Base-by-base conservation (phyloP, 2,113 vertebrate species). In the Sorex araneus region DNA sequence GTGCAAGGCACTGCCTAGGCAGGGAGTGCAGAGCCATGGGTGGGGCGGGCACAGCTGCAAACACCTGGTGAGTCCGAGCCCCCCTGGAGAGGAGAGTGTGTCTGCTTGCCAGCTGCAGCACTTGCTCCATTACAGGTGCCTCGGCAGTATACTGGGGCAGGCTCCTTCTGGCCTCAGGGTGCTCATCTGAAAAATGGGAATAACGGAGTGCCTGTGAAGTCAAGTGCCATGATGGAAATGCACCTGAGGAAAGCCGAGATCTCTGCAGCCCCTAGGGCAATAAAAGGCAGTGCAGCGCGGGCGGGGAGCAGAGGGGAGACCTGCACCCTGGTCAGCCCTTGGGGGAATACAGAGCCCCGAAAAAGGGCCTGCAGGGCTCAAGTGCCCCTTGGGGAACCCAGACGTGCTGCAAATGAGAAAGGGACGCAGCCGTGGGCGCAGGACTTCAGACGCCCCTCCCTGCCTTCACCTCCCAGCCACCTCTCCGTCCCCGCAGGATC, bases 1-100 rank as follows among this genome's bases (percentile, higher is more conserved):
- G 19, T 27, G 28, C 73, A 6, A 4, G 0, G 27, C 73, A 19
- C 0, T 4, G 0, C 19, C 6, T 9, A 25, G 45, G n/a, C 67
- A 47, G 19, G 64, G 47, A 54, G 47, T 25, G 67, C 16, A 1
- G 7, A 30, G 47, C 0, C 1, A 64, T 32, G 21, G 0, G 0
- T 25, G 32, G 23, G 34, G 15, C 54, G 4, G 18, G 15, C 54
- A 21, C 19, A 60, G 57, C 18, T 60, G 18, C 27, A 9, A n/a
- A 75, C 19, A 40, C 16, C 64, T 34, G 13, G 1, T 1, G 25
- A 10, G n/a, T n/a, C 64, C 63, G n/a, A 82, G n/a, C 8, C 66
- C 70, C 15, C 47, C 36, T 23, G 8, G 54, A 25, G 11, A 28
- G 28, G 28, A 34, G 32, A 63, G 28, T 34, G 63, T 0, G 0